Base-by-base conservation (phyloP, 2,888 invertebrate genomes). In the Agonopterix heracliana region DNA sequence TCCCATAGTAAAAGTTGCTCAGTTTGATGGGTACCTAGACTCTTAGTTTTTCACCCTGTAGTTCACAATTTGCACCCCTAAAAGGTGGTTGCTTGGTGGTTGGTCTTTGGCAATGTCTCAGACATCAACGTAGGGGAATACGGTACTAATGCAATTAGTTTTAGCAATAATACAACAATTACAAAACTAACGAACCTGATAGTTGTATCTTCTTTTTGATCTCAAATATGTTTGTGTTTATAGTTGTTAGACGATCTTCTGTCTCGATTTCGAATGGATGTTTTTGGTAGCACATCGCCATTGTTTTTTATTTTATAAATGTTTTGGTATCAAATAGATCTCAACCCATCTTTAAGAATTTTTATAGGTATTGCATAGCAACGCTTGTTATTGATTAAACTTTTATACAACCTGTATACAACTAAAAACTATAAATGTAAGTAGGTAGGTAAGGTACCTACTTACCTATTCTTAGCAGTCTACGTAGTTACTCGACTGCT, bases 131-230 rank as follows among this genome's bases (percentile, higher is more conserved):
- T 26, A 26, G 3, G 17, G 17, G 3, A 26, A 26, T 7, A 26
- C 26, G 26, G 26, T 26, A 17, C 1, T 17, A 3, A 17, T 26
- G 26, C 4, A 17, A 17, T 17, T 26, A 1, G 26, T 26, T 26
- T 26, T 26, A 26, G 26, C 26, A 1, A 26, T 26, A 26, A 26
- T 26, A 26, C 7, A 26, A 26, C 3, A 17, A 3, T 17, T 17
- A 17, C 17, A 26, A 26, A 26, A 26, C 26, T 9, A 46, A 72
- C 76, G 72, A 68, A 95, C 95, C 96, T 74, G 95, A 94, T 55
- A 96, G 78, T 64, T 95, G 93, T 73, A 96, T 95, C 80, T 95
- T 95, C 84, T 95, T 96, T 79, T 95, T 96, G 50, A 95, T 92
- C 82, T 95, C 95, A 67, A 93, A 90, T 72, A 95, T 95, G 89